phyloP scores from a whole-genome alignment of 2,797 vertebrate species.

The Otolemur crassicaudatus region DNA sequence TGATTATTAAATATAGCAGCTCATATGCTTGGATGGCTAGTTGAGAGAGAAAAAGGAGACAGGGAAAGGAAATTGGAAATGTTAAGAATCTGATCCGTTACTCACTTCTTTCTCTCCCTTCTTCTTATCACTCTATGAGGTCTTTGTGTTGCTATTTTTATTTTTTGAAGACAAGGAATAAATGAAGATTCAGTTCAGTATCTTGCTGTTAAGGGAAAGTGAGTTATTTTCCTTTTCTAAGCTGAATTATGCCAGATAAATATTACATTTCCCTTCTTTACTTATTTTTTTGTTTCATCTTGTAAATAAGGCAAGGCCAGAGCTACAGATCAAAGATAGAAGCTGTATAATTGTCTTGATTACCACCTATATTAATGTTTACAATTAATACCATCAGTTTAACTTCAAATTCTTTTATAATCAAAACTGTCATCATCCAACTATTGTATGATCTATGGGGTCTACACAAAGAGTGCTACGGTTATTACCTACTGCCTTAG shows the following conservation, averaged over 20 bases:
- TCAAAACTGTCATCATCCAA: neutral
- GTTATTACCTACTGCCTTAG: neutral
- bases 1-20: constrained; percentile 71
- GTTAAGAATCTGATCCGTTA: constrained; percentile 85
- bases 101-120: constrained; percentile 78
- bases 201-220: constrained; percentile 30
- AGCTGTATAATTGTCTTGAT: neutral
- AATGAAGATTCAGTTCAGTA: neutral
- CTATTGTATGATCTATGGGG: neutral
- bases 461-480: neutral
- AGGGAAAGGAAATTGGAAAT: constrained; percentile 86
- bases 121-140: constrained; percentile 79
- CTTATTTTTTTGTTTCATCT: neutral
- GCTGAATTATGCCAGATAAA: neutral
- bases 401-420: constrained; percentile 25
- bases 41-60: constrained; percentile 69
- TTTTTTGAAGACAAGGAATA: constrained; percentile 52
- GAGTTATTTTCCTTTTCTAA: neutral
- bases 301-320: neutral
- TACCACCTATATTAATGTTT: neutral
- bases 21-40: constrained; percentile 38
- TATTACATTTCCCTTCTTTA: neutral
- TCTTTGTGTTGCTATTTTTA: constrained; percentile 37
- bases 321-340: constrained; percentile 29
- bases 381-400: neutral